phyloP scores from a whole-genome alignment of 2,113 vertebrate genomes.

The Trachemys scripta region DNA sequence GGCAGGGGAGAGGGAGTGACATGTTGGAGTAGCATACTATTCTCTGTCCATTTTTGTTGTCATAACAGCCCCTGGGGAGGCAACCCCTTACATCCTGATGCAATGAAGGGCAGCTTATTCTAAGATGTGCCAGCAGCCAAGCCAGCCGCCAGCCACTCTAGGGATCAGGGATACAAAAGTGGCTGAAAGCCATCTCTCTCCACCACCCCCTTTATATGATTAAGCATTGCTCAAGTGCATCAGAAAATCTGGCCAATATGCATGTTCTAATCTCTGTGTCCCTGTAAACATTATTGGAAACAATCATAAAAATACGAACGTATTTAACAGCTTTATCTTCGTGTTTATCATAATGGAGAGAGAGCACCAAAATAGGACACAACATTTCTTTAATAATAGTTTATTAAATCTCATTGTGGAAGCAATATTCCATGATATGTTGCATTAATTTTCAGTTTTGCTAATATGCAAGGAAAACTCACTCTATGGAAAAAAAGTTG shows the following conservation, averaged over 20 bases:
- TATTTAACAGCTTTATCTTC: neutral
- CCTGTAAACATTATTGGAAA: neutral
- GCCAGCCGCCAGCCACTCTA: neutral
- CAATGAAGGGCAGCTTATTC: neutral
- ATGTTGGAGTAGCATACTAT: neutral
- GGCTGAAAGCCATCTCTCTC: neutral
- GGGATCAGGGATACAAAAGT: neutral
- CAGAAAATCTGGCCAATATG: neutral
- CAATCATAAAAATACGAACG: neutral
- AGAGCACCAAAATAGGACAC: neutral
- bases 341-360: neutral
- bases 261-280: neutral
- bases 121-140: neutral
- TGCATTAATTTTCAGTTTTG: constrained; percentile 3
- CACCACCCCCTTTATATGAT: neutral
- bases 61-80: neutral
- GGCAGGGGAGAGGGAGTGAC: neutral
- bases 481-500: neutral
- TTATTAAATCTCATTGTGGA: neutral
- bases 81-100: neutral
- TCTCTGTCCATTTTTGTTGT: neutral
- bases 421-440: neutral
- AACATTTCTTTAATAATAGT: neutral
- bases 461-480: neutral
- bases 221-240: neutral